Evolutionary conservation across 2,113 vertebrate species (phyloP), one percentile per base, ranked within the genome.

Genomic region (Tapirus terrestris): DNA sequence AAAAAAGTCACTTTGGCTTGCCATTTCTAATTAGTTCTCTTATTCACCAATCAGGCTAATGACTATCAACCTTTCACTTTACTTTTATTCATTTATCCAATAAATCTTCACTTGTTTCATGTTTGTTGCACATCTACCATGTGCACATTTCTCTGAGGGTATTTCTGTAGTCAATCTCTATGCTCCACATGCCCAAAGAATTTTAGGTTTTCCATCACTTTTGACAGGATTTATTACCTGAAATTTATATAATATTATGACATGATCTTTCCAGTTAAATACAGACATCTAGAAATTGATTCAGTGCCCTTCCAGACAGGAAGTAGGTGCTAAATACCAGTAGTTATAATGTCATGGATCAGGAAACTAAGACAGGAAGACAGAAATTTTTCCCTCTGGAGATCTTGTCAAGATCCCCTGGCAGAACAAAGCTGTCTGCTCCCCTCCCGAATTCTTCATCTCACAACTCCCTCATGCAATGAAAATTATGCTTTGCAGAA

Each of bases 271-370:
- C 65, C 39, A 94, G 48, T 87, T 96, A 95, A 96, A 92, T 63
- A 80, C 10, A 86, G 63, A 94, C 73, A 81, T 89, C 82, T 95
- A 86, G 68, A 97, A 97, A 94, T 84, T 97, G 88, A 87, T 61
- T 63, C 53, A 10, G 9, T 89, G 75, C 25, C 80, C 76, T 77
- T 92, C 68, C 58, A 83, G 75, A 67, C 53, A 97, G 92, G 86
- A 98, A 94, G 80, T 80, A 75, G 17, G 27, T 60, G 29, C 73
- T 89, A 91, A 84, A 85, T 39, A 89, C 23, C 48, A 96, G 85
- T 53, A 82, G 61, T 72, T 91, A 27, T 20, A 86, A 97, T 72
- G 70, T 72, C 92, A 94, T 21, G 12, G 73, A 60, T 93, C 65
- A 92, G 31, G 70, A 98, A 95, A 95, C 68, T 72, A 79, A 14